These are phyloP conservation scores for Drosophila prostipennis DNA, from an alignment of 2,888 invertebrate species.

Conservation along the genomic window DNA sequence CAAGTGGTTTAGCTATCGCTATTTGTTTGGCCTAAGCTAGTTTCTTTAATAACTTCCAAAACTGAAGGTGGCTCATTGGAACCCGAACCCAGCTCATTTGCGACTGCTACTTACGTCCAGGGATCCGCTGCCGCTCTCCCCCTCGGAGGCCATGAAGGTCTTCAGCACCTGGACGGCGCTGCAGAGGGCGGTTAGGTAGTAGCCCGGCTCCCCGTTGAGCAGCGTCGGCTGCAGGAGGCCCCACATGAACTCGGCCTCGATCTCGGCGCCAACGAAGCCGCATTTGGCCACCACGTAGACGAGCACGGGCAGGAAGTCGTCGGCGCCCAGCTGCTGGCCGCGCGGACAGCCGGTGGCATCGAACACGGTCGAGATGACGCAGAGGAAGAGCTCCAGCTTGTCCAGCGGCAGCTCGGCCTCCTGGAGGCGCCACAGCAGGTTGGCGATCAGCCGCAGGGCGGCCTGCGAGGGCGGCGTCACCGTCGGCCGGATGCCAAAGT, in stretches of 20 bases:
- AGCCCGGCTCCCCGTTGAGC: slow-evolving; percentile 96
- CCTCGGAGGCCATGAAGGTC: slow-evolving; percentile 84
- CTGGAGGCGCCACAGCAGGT: slow-evolving; percentile 92
- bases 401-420: slow-evolving; percentile 96
- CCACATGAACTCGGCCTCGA: slow-evolving; percentile 98
- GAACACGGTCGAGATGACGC: slow-evolving; percentile 94
- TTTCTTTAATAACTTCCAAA: background rate
- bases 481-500: slow-evolving; percentile 86
- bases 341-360: slow-evolving; percentile 86
- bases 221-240: slow-evolving; percentile 95
- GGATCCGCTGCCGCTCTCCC: slow-evolving; percentile 83
- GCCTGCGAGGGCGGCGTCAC: slow-evolving; percentile 91
- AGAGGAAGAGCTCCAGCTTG: slow-evolving; percentile 95
- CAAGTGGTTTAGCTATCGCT: background rate
- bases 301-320: slow-evolving; percentile 95
- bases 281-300: slow-evolving; percentile 96
- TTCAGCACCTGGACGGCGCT: slow-evolving; percentile 90
- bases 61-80: background rate
- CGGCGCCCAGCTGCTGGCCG: slow-evolving; percentile 88
- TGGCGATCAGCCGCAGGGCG: slow-evolving; percentile 91
- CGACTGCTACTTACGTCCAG: slow-evolving; percentile 81
- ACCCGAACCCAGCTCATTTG: background rate
- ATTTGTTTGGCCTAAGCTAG: no score
- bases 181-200: slow-evolving; percentile 96
- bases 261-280: slow-evolving; percentile 95